Evolutionary conservation across 1,140 invertebrate species (phyloP), one percentile per base, ranked within the genome.

Genomic region (Akabosia matsudoensis): DNA sequence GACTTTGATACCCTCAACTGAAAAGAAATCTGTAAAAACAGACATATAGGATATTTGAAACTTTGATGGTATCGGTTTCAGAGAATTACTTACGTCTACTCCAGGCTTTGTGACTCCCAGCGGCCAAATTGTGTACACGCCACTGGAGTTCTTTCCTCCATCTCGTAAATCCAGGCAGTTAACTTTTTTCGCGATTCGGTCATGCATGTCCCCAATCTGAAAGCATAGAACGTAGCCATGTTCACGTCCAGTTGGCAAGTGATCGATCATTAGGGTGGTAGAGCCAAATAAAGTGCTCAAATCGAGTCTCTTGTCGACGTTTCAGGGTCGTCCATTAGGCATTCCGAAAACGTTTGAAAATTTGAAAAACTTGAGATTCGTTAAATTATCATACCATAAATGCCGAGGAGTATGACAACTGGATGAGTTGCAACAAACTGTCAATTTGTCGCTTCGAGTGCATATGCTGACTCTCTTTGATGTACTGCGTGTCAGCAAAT

Each of bases 401-500:
- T 4, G 61, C 61, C 30, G 7, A 7, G 26, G 61, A 67, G 30
- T 67, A 67, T 13, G 61, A 67, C 61, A 67, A 67, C 28, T 67
- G 61, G 61, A 67, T 67, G 28, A 67, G 30, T n/a, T 67, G 61
- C 10, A 67, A 30, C 7, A 67, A 30, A 13, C 10, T 67, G 61
- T 67, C 61, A 31, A 67, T 31, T 7, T 67, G 22, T 4, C 22
- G 7, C 31, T 67, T 67, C 13, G 61, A 28, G 61, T 30, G 10
- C 61, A 67, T 22, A 4, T 30, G 24, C 28, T 67, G 61, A 22
- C 61, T 67, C 30, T 67, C 61, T 67, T 67, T 67, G 4, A 67
- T 67, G 28, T 30, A 67, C n/a, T 67, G 61, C 30, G 61, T 67
- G 28, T 67, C 61, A 30, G 61, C 61, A 67, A 67, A 67, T 30